These are phyloP conservation scores for Oceanites oceanicus DNA, from an alignment of 2,113 vertebrate species.

Conservation along the genomic window DNA sequence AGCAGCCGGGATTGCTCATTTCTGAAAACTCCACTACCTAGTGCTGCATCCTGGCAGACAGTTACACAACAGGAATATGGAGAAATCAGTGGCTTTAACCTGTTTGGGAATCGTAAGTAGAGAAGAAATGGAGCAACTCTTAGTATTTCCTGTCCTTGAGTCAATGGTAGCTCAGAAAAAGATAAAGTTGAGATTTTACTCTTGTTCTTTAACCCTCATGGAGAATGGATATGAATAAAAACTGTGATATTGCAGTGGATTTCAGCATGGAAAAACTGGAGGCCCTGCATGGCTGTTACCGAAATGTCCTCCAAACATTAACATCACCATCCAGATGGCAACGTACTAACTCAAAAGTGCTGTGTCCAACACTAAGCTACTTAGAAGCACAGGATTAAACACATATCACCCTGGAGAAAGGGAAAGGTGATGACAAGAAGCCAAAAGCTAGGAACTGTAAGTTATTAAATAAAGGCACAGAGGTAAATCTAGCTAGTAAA, in stretches of 20 bases:
- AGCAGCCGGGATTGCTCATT: not conserved
- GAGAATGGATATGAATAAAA: not conserved
- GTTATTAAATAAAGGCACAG: not conserved
- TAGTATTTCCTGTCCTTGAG: not conserved
- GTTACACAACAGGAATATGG: not conserved
- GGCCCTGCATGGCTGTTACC: not conserved
- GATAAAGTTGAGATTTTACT: not conserved
- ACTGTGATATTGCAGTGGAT: not conserved
- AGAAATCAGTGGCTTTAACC: not conserved
- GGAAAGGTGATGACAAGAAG: constrained; percentile 5
- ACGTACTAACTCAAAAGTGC: not conserved
- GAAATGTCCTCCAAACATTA: not conserved
- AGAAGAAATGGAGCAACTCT: not conserved
- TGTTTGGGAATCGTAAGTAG: not conserved
- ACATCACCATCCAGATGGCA: not conserved
- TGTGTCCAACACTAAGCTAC: not conserved
- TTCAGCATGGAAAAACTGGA: not conserved
- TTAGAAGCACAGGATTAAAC: not conserved
- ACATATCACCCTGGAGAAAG: not conserved
- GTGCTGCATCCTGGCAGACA: not conserved
- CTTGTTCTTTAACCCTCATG: not conserved
- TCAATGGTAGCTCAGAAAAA: not conserved
- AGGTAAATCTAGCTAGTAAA: not conserved
- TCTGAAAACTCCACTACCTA: not conserved
- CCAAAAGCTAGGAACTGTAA: not conserved